Conservation (phyloP, 2,888 invertebrate genomes). For the Philaethria dido region DNA sequence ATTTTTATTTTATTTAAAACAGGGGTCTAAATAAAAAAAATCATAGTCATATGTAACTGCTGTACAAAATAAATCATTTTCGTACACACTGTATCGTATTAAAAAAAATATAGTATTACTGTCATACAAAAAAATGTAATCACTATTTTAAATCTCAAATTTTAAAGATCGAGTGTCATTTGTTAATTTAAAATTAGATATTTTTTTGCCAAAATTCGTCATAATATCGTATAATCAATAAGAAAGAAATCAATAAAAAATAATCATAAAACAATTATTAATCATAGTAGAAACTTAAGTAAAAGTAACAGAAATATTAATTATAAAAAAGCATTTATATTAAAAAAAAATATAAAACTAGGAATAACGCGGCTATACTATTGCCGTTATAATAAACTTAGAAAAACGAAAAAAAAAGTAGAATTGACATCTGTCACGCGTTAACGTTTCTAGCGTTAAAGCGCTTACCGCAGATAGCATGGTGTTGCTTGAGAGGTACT, state of each 20-base stretch:
- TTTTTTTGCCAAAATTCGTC: too few relatives aligned
- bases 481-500: slow-evolving; percentile 68
- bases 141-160: neutral
- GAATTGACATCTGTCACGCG: neutral
- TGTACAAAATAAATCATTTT: neutral
- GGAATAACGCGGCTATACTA: neutral
- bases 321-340: neutral
- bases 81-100: neutral
- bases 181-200: neutral
- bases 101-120: neutral
- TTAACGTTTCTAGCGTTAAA: slow-evolving; percentile 1
- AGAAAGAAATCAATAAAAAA: too few relatives aligned
- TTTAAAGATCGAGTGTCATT: neutral
- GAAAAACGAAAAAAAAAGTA: neutral
- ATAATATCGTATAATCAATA: too few relatives aligned
- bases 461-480: slow-evolving; percentile 61
- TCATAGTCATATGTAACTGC: neutral
- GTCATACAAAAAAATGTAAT: neutral
- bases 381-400: slow-evolving; percentile 8
- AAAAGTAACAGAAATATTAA: neutral
- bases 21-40: slow-evolving; percentile 8
- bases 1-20: slow-evolving; percentile 13
- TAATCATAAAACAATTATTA: neutral
- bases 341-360: slow-evolving; percentile 8
- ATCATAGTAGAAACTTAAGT: neutral